phyloP scores from a whole-genome alignment of 2,797 vertebrate genomes.

The Cirrhinus mrigala region DNA sequence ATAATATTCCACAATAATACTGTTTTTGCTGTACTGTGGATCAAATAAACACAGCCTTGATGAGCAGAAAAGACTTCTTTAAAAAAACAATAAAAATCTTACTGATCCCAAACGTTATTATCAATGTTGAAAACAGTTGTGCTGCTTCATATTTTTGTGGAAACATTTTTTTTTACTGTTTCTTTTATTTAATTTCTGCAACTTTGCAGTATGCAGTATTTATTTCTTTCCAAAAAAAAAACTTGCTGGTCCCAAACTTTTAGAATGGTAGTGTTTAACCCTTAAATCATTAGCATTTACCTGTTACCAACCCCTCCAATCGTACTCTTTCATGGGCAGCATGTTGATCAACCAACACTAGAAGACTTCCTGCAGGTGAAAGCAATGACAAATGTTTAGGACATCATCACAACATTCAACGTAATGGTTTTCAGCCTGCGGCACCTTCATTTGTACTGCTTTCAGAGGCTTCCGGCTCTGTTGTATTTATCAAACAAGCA shows the following conservation, averaged over 20 bases:
- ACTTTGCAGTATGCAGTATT: not conserved
- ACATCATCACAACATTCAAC: not conserved
- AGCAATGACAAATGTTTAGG: conserved; percentile 2
- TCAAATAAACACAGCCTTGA: too few species aligned
- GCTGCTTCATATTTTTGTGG: not conserved
- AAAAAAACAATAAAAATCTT: too few species aligned
- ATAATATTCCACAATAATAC: too few species aligned
- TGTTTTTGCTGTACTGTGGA: too few species aligned
- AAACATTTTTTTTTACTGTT: not conserved
- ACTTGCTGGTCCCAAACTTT: not conserved
- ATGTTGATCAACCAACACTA: conserved; percentile 96
- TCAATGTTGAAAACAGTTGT: not conserved
- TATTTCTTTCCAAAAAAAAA: not conserved
- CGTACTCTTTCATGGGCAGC: conserved; percentile 96
- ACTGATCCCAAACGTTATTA: not conserved
- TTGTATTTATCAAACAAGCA: conserved; percentile 84
- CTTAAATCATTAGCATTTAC: conserved; percentile 70
- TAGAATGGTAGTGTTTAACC: not conserved
- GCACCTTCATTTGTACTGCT: conserved; percentile 52
- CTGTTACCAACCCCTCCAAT: conserved; percentile 90
- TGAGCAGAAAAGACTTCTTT: too few species aligned
- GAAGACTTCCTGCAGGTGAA: conserved; percentile 82
- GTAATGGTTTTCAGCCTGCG: not conserved
- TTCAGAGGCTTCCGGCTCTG: conserved; percentile 65
- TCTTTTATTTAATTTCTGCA: not conserved